Conservation (phyloP, 2,888 invertebrate genomes). For the Papilio elwesi region DNA sequence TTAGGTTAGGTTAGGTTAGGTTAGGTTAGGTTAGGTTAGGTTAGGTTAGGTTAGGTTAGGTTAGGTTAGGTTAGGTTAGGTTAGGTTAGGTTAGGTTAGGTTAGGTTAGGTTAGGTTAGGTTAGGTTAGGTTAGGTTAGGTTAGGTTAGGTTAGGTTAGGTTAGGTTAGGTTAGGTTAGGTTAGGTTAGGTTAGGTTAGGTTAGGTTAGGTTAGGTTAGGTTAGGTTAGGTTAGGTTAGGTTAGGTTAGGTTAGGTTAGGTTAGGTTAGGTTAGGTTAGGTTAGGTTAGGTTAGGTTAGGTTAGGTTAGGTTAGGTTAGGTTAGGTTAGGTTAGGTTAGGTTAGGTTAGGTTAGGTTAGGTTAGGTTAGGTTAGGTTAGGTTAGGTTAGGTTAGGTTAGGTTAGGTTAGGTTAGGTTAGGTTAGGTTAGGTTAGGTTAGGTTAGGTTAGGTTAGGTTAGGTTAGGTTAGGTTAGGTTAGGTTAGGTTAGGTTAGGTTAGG, state of each 20-base stretch:
- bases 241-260: constrained; percentile 30
- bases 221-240: constrained; percentile 42
- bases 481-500: constrained; percentile 42
- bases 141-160: constrained; percentile 28
- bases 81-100: constrained; percentile 24
- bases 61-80: constrained; percentile 23
- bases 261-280: constrained; percentile 12
- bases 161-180: constrained; percentile 45
- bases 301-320: constrained; percentile 38
- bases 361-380: constrained; percentile 31
- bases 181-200: constrained; percentile 43
- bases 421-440: constrained; percentile 40
- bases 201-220: constrained; percentile 43
- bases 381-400: constrained; percentile 36
- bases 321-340: constrained; percentile 38
- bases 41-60: constrained; percentile 22
- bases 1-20: constrained; percentile 22
- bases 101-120: constrained; percentile 35
- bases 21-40: constrained; percentile 23
- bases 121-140: constrained; percentile 34
- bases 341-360: constrained; percentile 42
- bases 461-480: constrained; percentile 41
- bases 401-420: constrained; percentile 38
- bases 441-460: constrained; percentile 41
- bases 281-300: constrained; percentile 38